These are phyloP conservation scores for Drosophila ezoana DNA, from an alignment of 2,888 invertebrate genomes.

Conservation along the genomic window DNA sequence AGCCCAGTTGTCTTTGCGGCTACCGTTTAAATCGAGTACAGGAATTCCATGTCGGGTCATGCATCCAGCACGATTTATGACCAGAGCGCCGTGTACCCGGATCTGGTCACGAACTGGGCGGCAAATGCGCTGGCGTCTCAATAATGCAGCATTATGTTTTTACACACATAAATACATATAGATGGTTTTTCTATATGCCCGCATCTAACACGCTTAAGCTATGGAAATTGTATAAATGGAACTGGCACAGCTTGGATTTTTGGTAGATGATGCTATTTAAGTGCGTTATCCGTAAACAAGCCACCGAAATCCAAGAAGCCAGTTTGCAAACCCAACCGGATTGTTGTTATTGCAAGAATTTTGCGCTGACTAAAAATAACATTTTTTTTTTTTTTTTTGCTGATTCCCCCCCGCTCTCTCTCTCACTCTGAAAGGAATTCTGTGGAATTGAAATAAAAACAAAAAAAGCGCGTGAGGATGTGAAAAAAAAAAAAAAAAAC, in stretches of 20 bases:
- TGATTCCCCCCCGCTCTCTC: slow-evolving; percentile 18
- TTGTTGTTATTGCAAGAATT: slow-evolving; percentile 29
- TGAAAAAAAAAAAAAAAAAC: slow-evolving; percentile 13
- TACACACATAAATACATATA: slow-evolving; percentile 1
- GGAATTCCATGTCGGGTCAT: slow-evolving; percentile 36
- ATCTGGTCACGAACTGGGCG: slow-evolving; percentile 41
- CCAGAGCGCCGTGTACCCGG: slow-evolving; percentile 1
- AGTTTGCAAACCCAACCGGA: background rate
- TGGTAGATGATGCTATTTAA: no score
- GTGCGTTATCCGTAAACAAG: no score
- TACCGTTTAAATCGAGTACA: slow-evolving; percentile 41
- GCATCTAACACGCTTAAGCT: no score
- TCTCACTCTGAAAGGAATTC: slow-evolving; percentile 48
- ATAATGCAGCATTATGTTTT: slow-evolving; percentile 13
- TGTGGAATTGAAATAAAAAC: slow-evolving; percentile 59
- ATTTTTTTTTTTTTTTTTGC: slow-evolving; percentile 34
- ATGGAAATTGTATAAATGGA: no score
- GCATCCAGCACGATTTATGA: slow-evolving; percentile 35
- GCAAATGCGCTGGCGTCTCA: slow-evolving; percentile 22
- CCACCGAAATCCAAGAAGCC: no score
- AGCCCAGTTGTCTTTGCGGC: slow-evolving; percentile 35
- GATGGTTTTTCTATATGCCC: no score
- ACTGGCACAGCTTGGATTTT: no score
- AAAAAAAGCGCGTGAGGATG: slow-evolving; percentile 55
- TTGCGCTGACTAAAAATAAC: slow-evolving; percentile 68